Evolutionary conservation across 2,888 invertebrate species (phyloP), one percentile per base, ranked within the genome.

Genomic region (Apomyelois bistriatella): DNA sequence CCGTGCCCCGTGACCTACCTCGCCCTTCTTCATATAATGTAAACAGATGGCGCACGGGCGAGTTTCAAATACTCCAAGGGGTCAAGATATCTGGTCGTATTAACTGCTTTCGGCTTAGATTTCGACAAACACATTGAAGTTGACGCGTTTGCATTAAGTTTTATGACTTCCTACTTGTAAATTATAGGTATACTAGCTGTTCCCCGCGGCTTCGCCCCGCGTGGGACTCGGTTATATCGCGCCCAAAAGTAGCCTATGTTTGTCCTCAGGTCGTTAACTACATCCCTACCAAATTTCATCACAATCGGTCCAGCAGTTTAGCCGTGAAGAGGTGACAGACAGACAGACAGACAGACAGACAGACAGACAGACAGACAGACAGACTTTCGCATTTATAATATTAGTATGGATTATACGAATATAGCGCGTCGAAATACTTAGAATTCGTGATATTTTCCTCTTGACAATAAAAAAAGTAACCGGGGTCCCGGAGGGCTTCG

Each of bases 161-260:
- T 88, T 85, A 86, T 84, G 82, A 80, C 84, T 84, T 83, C 79
- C 79, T 74, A 75, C 76, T 79, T 81, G 79, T 82, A 82, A 85
- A 85, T 85, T 85, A 81, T 82, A 79, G 72, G 74, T 75, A 76
- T 80, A 75, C 82, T n/a, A n/a, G n/a, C n/a, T n/a, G n/a, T n/a
- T n/a, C n/a, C n/a, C n/a, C n/a, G n/a, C n/a, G n/a, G n/a, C n/a
- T n/a, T n/a, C n/a, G n/a, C n/a, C n/a, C n/a, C n/a, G n/a, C n/a
- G n/a, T n/a, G n/a, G n/a, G n/a, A n/a, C n/a, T n/a, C n/a, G n/a
- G n/a, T n/a, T n/a, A n/a, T n/a, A n/a, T n/a, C n/a, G n/a, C n/a
- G n/a, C n/a, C n/a, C n/a, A n/a, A n/a, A n/a, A n/a, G n/a, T n/a
- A n/a, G n/a, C n/a, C n/a, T n/a, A n/a, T n/a, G n/a, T n/a, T n/a